Base-by-base conservation (phyloP, 2,113 vertebrate species). In the Tychaedon coryphoeus region DNA sequence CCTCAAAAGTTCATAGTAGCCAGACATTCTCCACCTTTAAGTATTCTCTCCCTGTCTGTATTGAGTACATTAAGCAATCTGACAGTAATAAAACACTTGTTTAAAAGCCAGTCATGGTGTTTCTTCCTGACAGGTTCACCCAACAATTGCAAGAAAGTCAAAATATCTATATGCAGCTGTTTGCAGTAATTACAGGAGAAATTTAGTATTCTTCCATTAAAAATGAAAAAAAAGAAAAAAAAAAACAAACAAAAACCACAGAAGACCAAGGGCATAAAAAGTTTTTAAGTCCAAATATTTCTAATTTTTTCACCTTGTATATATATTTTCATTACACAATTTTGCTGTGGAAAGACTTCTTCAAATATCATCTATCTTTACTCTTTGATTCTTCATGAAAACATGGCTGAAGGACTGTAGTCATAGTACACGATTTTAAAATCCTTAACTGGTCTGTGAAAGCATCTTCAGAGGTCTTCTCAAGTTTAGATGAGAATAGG, bases 51-150 rank as follows among this genome's bases (percentile, higher is more conserved):
- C 19, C 45, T 48, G 14, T 33, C 19, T 34, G 7, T 70, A 40
- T 36, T 29, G 0, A 0, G 14, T 18, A 56, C 2, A 22, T 74
- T n/a, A 77, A 82, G 18, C 8, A 24, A 29, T 33, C 67, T 20
- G 15, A n/a, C 42, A 47, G 9, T 4, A 47, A 17, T 23, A 72
- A 50, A 81, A 28, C 15, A 25, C 2, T 38, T 3, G 9, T 78
- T 85, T 71, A 13, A 48, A 89, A 71, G n/a, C 3, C 6, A 20
- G 2, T 6, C 1, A 1, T 1, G 13, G 26, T 34, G 15, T 0
- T 78, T 57, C 78, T 48, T 23, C 13, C 4, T 12, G 6, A 9
- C 69, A 45, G 8, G 4, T 40, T 6, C 12, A 45, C 26, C 19
- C 19, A 23, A 51, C 5, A 23, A 53, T 14, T 19, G 2, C 20